Evolutionary conservation across 2,797 vertebrate genomes (phyloP).

Genomic region (Lepilemur ruficaudatus): DNA sequence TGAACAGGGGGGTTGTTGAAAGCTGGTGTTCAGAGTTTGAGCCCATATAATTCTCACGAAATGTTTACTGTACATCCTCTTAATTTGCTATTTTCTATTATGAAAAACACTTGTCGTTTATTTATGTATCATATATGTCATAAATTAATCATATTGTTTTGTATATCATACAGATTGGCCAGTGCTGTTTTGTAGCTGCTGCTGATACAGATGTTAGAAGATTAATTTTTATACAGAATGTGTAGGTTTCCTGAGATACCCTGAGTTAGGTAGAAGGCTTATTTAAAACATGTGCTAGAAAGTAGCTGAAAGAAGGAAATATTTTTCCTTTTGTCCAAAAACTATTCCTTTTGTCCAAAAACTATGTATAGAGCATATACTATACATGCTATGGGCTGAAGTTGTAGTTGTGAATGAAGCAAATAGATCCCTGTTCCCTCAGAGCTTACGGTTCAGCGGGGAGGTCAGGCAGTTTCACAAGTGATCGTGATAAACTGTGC

Average conservation of each 20-base stretch:
- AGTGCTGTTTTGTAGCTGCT: not conserved
- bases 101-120: not conserved
- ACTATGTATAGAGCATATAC: not conserved
- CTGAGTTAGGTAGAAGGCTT: not conserved
- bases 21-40: not conserved
- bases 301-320: not conserved
- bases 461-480: not conserved
- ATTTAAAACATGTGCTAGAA: not conserved
- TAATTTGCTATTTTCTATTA: not conserved
- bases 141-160: not conserved
- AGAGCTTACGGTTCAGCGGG: not conserved
- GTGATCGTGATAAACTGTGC: not conserved
- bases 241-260: not conserved
- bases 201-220: not conserved
- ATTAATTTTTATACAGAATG: not conserved
- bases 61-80: not conserved
- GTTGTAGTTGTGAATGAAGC: not conserved
- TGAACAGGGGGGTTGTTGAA: not conserved
- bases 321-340: not conserved
- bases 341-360: not conserved
- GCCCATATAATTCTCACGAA: not conserved
- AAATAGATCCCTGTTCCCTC: not conserved
- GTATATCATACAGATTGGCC: not conserved
- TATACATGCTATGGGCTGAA: not conserved
- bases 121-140: not conserved